Conservation (phyloP, 2,888 invertebrate species). For the Serrognathus titanus region DNA sequence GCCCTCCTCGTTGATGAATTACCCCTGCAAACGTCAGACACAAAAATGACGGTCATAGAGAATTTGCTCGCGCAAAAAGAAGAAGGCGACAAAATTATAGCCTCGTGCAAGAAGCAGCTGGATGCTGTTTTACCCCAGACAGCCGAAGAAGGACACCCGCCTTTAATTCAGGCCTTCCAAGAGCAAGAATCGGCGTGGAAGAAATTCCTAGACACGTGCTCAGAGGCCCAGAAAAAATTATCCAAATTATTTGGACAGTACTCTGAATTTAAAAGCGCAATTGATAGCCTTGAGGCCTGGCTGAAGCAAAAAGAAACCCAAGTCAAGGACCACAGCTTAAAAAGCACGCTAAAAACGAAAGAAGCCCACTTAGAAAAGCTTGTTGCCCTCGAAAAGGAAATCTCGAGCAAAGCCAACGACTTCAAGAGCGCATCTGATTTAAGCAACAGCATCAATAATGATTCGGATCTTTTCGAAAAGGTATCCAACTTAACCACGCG, state of each 20-base stretch:
- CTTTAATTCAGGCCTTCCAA: constrained; percentile 69
- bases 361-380: constrained; percentile 74
- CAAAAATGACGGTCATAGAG: constrained; percentile 70
- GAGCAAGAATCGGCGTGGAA: constrained; percentile 73
- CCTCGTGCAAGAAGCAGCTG: constrained; percentile 67
- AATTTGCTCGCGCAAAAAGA: constrained; percentile 70
- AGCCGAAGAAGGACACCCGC: constrained; percentile 71
- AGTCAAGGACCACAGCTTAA: constrained; percentile 84
- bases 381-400: constrained; percentile 66
- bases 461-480: constrained; percentile 69
- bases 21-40: constrained; percentile 73
- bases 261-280: constrained; percentile 74
- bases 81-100: constrained; percentile 70
- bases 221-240: constrained; percentile 67
- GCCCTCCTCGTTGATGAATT: constrained; percentile 74
- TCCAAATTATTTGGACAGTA: constrained; percentile 75
- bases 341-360: constrained; percentile 82
- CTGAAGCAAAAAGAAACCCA: constrained; percentile 79
- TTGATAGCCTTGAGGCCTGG: constrained; percentile 80
- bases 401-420: constrained; percentile 63
- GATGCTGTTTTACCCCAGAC: constrained; percentile 74
- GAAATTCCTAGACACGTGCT: constrained; percentile 68
- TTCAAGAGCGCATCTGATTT: constrained; percentile 66
- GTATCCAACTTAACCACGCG: constrained; percentile 76
- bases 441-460: constrained; percentile 70